A percentile compares a stretch with the other conserved stretches of the same genome.
Conservation (phyloP, 2,797 vertebrate genomes). For the Phalloptychus januarius region DNA sequence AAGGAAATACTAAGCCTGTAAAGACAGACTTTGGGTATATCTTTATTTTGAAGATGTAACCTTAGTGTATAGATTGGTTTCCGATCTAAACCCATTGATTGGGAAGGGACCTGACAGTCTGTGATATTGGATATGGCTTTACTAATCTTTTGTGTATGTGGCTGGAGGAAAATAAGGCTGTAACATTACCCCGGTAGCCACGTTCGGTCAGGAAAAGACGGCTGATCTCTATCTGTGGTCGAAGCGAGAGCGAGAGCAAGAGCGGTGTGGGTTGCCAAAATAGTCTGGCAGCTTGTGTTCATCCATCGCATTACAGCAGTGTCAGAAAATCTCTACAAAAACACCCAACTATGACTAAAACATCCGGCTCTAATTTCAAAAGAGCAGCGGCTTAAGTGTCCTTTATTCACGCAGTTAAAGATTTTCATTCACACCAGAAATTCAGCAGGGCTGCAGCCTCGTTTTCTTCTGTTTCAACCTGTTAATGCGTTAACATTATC, state of each 20-base stretch:
- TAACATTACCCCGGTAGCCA: slow-evolving; percentile 72
- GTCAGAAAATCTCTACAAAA: slow-evolving; percentile 64
- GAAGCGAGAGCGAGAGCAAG: slow-evolving; percentile 66
- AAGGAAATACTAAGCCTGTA: slow-evolving; percentile 13
- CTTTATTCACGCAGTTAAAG: slow-evolving; percentile 13
- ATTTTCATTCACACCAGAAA: neutral
- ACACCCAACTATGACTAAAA: slow-evolving; percentile 38
- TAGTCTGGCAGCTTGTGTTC: slow-evolving; percentile 74
- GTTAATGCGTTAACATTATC: slow-evolving; percentile 43
- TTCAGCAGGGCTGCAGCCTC: neutral
- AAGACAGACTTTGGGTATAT: slow-evolving; percentile 33
- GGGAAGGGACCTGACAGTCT: slow-evolving; percentile 71
- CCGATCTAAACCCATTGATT: slow-evolving; percentile 75
- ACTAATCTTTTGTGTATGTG: slow-evolving; percentile 81
- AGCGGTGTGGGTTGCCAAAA: slow-evolving; percentile 73
- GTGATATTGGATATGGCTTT: slow-evolving; percentile 80
- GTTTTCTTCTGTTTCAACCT: slow-evolving; percentile 21
- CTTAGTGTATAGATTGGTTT: slow-evolving; percentile 66
- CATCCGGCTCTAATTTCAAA: slow-evolving; percentile 11
- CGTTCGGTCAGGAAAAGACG: slow-evolving; percentile 73
- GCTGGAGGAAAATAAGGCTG: slow-evolving; percentile 75
- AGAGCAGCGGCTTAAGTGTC: slow-evolving; percentile 8
- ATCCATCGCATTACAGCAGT: slow-evolving; percentile 66
- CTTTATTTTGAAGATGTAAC: slow-evolving; percentile 72
- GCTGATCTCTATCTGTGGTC: slow-evolving; percentile 79